Base-by-base conservation (phyloP, 2,797 vertebrate genomes). In the Tamandua tetradactyla region DNA sequence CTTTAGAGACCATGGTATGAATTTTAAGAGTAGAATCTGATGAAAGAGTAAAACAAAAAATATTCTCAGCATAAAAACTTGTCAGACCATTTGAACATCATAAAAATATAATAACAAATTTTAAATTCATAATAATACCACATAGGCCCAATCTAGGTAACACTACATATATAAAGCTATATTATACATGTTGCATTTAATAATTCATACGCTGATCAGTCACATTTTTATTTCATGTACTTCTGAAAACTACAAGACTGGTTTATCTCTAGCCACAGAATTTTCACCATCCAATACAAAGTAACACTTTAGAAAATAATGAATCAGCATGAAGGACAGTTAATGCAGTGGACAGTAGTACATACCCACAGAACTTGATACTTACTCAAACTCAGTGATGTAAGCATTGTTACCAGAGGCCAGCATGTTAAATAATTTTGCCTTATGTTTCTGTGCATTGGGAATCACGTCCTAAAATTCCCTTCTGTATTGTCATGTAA, bases 261-360 rank as follows among this genome's bases (percentile, higher is more conserved):
- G 61, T 86, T 93, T 71, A 71, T 87, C 44, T 95, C 71, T 69
- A 52, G 47, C 47, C 52, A 2, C 44, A 90, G 88, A 86, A n/a
- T 86, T 94, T 80, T 93, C n/a, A 88, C 17, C 35, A 62, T 42
- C 59, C 37, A 93, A 59, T 82, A 87, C 9, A 81, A 79, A 93
- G n/a, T 27, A 62, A 95, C 88, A 55, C 74, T 44, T 74, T 57
- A 78, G 86, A 89, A 94, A 96, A 94, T 71, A 95, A 97, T 62
- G 20, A 86, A 87, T n/a, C 32, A 20, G 61, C 64, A 85, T 27
- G 59, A 91, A 47, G 5, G 14, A 71, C 4, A 79, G 74, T 44
- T 59, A 61, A 84, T 59, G n/a, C 25, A 72, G 25, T 88, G 30
- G 59, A 92, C 62, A 92, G 79, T 12, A 61, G 14, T 47, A 52